Percentiles rank a stretch among this genome's conserved stretches.
Evolutionary conservation across 2,113 vertebrate species (phyloP).

Genomic region (Ancistrus triradiatus): DNA sequence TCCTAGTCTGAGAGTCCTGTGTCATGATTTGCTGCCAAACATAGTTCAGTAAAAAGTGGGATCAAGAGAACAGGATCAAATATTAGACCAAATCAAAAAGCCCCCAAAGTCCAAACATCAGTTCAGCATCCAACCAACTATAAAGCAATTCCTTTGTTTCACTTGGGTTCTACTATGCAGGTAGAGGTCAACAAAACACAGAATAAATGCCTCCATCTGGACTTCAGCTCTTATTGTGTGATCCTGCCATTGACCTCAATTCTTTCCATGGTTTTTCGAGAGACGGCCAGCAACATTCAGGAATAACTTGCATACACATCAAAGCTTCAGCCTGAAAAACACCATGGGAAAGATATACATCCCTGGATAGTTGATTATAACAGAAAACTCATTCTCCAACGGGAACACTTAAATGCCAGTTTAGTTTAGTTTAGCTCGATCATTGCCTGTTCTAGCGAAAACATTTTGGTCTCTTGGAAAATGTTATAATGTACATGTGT

Average conservation of each 20-base stretch:
- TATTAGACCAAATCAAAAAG: conserved; percentile 44
- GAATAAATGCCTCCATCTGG: conserved; percentile 47
- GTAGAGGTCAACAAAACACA: conserved; percentile 36
- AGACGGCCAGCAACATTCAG: not conserved
- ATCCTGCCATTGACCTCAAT: not conserved
- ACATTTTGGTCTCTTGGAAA: not conserved
- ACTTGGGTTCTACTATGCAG: conserved; percentile 25
- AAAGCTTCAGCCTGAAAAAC: conserved; percentile 30
- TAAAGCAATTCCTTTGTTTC: conserved; percentile 19
- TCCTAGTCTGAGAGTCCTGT: conserved; percentile 50
- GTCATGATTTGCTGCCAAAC: conserved; percentile 53
- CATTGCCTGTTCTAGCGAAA: not conserved
- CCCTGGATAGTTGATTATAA: conserved; percentile 23
- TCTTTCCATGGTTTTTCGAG: conserved; percentile 3
- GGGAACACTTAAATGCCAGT: not conserved
- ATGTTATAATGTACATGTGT: too few relatives aligned
- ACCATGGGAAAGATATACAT: conserved; percentile 19
- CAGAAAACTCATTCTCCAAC: conserved; percentile 37
- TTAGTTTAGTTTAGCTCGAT: too few relatives aligned
- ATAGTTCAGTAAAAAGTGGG: conserved; percentile 50
- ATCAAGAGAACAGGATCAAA: conserved; percentile 42
- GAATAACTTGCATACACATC: conserved; percentile 27
- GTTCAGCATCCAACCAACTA: not conserved
- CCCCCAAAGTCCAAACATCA: conserved; percentile 29
- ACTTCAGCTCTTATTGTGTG: conserved; percentile 29